Base-by-base conservation (phyloP, 2,113 vertebrate genomes). In the Plotosus lineatus region DNA sequence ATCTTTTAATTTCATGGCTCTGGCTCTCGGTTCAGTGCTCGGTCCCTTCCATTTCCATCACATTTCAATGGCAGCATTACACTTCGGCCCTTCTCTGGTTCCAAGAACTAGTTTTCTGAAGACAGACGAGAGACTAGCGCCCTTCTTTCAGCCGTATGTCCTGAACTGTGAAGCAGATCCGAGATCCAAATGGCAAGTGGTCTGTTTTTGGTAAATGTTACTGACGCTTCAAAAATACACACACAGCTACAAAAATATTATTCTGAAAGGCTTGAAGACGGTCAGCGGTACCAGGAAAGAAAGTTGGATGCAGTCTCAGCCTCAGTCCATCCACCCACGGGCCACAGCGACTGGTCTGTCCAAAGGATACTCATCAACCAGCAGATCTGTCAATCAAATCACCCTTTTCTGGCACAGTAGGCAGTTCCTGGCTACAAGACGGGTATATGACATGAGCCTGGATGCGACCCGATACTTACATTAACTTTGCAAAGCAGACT, bases 1-100 rank as follows among this genome's bases (percentile, higher is more conserved):
- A 8, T 40, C 33, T 28, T 55, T 42, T 68, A 28, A 68, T 78
- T 68, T 68, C 77, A 68, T 31, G 63, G 77, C 48, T 31, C n/a
- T 40, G 48, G 48, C 19, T 78, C 61, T 78, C 23, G 0, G 31
- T 50, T 68, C 77, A 4, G 56, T 12, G 7, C 55, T 60, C 17
- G 11, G 33, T 65, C 51, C 55, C 77, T 53, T 10, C 5, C 40
- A 15, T 26, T 28, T 28, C n/a, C 12, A 66, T 69, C 65, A 44
- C 23, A 44, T 15, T 42, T n/a, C 12, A 7, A 23, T 42, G 11
- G 4, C 36, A 15, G n/a, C 21, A 42, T 23, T n/a, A 44, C 11
- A 26, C 65, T n/a, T 69, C 48, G 14, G 42, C 8, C 42, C 6
- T 28, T 69, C 17, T 2, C 23, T 19, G 63, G 19, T 38, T 42